Percentiles rank a stretch among this genome's conserved stretches.
phyloP scores from a whole-genome alignment of 2,888 invertebrate species.

The Hemithea aestivaria region DNA sequence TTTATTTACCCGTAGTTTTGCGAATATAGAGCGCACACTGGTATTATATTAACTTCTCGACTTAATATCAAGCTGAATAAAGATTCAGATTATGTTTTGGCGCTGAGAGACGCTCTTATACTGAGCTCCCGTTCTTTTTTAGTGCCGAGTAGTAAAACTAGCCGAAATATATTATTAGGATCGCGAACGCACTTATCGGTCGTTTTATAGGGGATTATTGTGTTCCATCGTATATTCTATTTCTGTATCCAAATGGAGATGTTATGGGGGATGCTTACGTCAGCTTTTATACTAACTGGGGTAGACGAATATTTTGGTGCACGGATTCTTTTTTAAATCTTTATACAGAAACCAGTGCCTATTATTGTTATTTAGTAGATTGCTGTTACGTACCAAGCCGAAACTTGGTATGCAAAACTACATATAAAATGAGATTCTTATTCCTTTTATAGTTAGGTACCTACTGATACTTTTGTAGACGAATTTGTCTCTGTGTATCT shows the following conservation, averaged over 20 bases:
- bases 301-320: too few species aligned
- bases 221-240: conserved; percentile 41
- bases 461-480: too few species aligned
- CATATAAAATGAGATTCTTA: too few species aligned
- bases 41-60: conserved; percentile 52
- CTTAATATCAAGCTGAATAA: conserved; percentile 41
- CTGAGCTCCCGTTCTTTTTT: conserved; percentile 36
- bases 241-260: conserved; percentile 42
- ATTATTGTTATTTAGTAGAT: too few species aligned
- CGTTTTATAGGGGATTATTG: conserved; percentile 43
- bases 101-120: conserved; percentile 29
- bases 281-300: not conserved
- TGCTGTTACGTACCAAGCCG: too few species aligned
- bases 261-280: conserved; percentile 25
- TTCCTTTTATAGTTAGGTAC: too few species aligned
- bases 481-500: too few species aligned
- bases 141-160: conserved; percentile 42
- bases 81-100: conserved; percentile 45
- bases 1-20: conserved; percentile 44
- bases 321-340: too few species aligned
- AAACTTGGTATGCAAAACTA: too few species aligned
- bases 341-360: too few species aligned
- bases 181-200: conserved; percentile 37
- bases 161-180: conserved; percentile 38
- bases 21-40: conserved; percentile 44